Evolutionary conservation across 2,888 invertebrate species (phyloP).

Genomic region (Cosmia pyralina): DNA sequence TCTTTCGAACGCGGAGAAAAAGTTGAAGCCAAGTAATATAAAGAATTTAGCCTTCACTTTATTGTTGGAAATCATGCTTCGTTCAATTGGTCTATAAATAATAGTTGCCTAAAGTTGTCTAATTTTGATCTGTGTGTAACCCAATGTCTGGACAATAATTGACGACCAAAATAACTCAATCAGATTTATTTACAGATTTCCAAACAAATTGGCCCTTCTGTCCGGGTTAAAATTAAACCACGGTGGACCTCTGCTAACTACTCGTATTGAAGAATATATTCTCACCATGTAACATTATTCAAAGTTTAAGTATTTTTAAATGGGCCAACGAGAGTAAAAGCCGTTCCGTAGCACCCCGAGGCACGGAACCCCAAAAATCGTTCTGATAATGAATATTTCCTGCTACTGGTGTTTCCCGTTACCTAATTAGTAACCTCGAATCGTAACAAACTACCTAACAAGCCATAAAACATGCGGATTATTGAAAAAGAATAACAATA

Average conservation of each 20-base stretch:
- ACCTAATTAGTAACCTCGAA: constrained; percentile 81
- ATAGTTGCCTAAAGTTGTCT: not conserved
- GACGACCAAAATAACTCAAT: not conserved
- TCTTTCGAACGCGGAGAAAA: constrained; percentile 36
- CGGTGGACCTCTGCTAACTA: not conserved
- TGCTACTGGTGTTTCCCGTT: constrained; percentile 80
- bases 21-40: not conserved
- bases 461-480: constrained; percentile 88
- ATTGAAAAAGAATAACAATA: constrained; percentile 85
- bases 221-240: not conserved
- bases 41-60: constrained; percentile 18
- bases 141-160: not conserved
- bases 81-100: not conserved
- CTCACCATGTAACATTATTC: constrained; percentile 1
- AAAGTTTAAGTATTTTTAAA: constrained; percentile 35
- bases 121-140: not conserved
- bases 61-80: constrained; percentile 8
- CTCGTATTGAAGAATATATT: not conserved
- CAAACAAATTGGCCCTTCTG: not conserved
- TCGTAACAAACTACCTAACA: constrained; percentile 85
- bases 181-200: not conserved
- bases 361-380: constrained; percentile 52
- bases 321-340: constrained; percentile 41
- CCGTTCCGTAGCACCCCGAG: constrained; percentile 29
- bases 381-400: constrained; percentile 73